Evolutionary conservation across 2,888 invertebrate genomes (phyloP).

Genomic region (Parapristionchus giblindavisi): DNA sequence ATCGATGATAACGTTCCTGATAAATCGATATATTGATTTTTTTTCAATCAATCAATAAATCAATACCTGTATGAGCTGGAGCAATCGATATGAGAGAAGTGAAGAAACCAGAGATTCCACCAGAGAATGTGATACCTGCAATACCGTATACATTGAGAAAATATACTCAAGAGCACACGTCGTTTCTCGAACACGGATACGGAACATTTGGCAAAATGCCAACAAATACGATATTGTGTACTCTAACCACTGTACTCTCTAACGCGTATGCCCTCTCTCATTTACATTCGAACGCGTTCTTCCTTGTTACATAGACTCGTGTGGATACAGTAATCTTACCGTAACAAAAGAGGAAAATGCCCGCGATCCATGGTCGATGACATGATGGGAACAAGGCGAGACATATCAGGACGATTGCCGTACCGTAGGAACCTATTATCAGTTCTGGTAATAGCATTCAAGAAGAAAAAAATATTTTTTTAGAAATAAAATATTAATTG

Average conservation of each 20-base stretch:
- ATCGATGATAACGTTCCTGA: constrained; percentile 30
- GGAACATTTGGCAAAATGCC: no score
- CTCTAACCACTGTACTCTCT: no score
- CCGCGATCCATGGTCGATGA: constrained; percentile 30
- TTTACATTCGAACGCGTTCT: no score
- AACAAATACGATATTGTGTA: no score
- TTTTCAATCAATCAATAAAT: background rate
- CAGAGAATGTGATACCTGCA: constrained; percentile 26
- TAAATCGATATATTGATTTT: background rate
- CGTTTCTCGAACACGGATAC: background rate
- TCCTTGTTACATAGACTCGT: no score
- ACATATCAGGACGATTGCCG: constrained; percentile 13
- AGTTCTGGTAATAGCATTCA: background rate
- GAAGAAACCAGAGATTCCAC: constrained; percentile 38
- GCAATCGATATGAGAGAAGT: constrained; percentile 34
- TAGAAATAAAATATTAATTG: no score
- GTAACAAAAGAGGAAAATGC: constrained; percentile 22
- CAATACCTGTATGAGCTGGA: constrained; percentile 20
- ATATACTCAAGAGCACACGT: background rate
- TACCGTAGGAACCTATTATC: constrained; percentile 18
- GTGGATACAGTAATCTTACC: no score
- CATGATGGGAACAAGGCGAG: constrained; percentile 28
- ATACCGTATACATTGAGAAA: background rate
- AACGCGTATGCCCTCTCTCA: no score
- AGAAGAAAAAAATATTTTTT: no score